Evolutionary conservation across 2,888 invertebrate genomes (phyloP), one percentile per base, ranked within the genome.

Genomic region (Allophyes oxyacanthae): DNA sequence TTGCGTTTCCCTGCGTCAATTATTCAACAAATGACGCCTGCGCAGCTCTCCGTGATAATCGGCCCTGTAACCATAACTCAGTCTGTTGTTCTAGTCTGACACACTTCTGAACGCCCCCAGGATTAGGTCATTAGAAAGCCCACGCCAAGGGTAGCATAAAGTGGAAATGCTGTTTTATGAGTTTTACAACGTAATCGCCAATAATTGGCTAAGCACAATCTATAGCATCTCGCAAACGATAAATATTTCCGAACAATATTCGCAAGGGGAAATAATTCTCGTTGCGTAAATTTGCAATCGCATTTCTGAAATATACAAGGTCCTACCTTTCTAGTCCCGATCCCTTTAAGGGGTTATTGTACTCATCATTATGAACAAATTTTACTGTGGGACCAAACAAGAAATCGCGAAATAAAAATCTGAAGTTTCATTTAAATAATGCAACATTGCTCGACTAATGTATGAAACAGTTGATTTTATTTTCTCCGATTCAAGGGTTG

Each of bases 21-120:
- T 84, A 83, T 79, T 86, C 76, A 82, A 67, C 66, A 49, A 78
- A 72, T 67, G 81, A 83, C 86, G 83, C 81, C 81, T 79, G 80
- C 79, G 72, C 85, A 78, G 70, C 71, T 69, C 73, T 75, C 58
- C 59, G 73, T 74, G 75, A 77, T 85, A 85, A 86, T 86, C 83
- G 78, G 60, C 72, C 64, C 64, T 60, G 73, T 72, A 69, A 64
- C 79, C 70, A 84, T 85, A 85, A 82, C 63, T 85, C 79, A 80
- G 70, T 66, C 20, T 49, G 70, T 68, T 62, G 72, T 73, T 77
- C 70, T 75, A 64, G 70, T 68, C 68, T 74, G 70, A 73, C 76
- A 77, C 72, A 64, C 66, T 77, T 79, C 65, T 74, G 53, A 72
- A 84, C 85, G 85, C 85, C 85, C 60, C 67, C 83, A 65, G 73